phyloP scores from a whole-genome alignment of 2,797 vertebrate genomes.

The Limnodromus scolopaceus region DNA sequence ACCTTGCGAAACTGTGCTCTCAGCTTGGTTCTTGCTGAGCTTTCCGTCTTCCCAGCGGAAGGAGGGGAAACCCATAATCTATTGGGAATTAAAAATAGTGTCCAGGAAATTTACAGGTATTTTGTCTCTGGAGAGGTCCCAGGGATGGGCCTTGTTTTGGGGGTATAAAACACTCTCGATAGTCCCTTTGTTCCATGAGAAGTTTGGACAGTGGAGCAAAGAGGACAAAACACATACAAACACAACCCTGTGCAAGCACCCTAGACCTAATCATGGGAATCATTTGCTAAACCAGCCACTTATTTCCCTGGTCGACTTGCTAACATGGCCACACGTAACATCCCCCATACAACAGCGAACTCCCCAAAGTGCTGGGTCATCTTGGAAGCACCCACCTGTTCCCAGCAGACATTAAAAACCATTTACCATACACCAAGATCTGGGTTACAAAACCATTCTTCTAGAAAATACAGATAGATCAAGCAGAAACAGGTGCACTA shows the following conservation, averaged over 20 bases:
- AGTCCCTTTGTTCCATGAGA: background rate
- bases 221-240: background rate
- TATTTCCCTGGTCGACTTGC: background rate
- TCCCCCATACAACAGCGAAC: background rate
- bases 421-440: background rate
- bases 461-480: conserved; percentile 32
- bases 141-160: background rate
- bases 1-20: background rate
- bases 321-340: background rate
- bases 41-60: background rate
- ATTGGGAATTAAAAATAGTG: background rate
- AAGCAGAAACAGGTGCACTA: conserved; percentile 69
- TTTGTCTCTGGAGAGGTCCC: background rate
- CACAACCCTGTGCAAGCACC: background rate
- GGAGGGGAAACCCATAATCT: background rate
- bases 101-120: background rate
- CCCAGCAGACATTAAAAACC: background rate
- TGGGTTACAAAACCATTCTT: background rate
- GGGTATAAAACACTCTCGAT: background rate
- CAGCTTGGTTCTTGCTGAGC: background rate
- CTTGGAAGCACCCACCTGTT: background rate
- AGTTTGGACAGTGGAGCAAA: background rate
- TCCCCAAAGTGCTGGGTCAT: background rate
- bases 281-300: background rate
- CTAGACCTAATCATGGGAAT: background rate